A percentile compares a stretch with the other conserved stretches of the same genome.
These are phyloP conservation scores for Zoroaster sp. DNA, from an alignment of 53 echinoderm and acorn worm genomes.

Conservation along the genomic window DNA sequence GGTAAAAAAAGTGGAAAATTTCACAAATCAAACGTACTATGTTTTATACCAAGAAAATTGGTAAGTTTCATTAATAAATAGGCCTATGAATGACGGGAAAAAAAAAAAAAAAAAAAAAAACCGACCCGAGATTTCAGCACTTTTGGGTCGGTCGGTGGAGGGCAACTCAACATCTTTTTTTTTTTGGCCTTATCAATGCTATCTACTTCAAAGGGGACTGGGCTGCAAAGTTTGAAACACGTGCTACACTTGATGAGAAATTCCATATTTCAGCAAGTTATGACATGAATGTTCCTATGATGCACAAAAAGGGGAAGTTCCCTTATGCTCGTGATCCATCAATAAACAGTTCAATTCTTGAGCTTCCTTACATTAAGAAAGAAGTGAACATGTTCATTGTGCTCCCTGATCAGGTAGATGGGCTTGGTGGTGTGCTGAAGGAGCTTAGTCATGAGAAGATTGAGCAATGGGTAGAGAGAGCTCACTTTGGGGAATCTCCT, in stretches of 20 bases:
- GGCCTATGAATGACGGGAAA: no score
- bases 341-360: constrained; percentile 2
- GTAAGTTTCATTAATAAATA: no score
- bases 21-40: no score
- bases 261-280: constrained; percentile 62
- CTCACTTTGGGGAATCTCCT: neutral
- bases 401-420: constrained; percentile 56
- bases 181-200: constrained; percentile 85
- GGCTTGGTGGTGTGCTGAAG: constrained; percentile 41
- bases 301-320: constrained; percentile 64
- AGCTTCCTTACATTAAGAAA: no score
- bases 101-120: no score
- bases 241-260: constrained; percentile 28
- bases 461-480: neutral
- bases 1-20: no score
- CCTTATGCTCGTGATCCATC: constrained; percentile 15
- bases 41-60: no score
- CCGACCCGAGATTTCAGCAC: constrained; percentile 70
- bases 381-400: constrained; percentile 63
- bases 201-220: constrained; percentile 95
- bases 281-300: constrained; percentile 61
- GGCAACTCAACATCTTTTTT: no score
- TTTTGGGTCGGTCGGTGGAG: constrained; percentile 52
- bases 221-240: constrained; percentile 57
- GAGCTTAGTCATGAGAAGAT: constrained; percentile 6